Percentiles rank a stretch among this genome's conserved stretches.
Conservation (phyloP, 2,113 vertebrate species). For the Lepus europaeus region DNA sequence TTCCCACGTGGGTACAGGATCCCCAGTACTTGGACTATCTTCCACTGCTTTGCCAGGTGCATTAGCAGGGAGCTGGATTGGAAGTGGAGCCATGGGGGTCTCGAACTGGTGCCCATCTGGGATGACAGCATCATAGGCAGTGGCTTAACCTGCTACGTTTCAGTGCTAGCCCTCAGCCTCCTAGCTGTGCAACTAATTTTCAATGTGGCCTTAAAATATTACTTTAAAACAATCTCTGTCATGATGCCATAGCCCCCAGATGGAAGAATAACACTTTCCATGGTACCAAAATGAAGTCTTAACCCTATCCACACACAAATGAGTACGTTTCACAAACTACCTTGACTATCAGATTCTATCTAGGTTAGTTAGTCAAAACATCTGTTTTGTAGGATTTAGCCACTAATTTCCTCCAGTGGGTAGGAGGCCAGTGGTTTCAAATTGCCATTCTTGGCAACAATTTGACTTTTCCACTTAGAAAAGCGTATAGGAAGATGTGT, state of each 20-base stretch:
- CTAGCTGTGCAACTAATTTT: conserved; percentile 57
- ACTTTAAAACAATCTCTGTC: conserved; percentile 9
- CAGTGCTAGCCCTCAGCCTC: too few species aligned
- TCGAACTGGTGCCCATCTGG: too few species aligned
- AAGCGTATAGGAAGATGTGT: conserved; percentile 17
- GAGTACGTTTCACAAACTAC: not conserved
- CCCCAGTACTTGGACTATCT: too few species aligned
- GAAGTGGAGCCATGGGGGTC: too few species aligned
- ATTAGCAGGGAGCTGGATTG: too few species aligned
- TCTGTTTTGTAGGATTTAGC: not conserved
- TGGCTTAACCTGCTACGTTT: too few species aligned
- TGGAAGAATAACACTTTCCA: not conserved
- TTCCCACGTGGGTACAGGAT: too few species aligned
- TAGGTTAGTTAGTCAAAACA: not conserved
- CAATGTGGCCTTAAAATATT: conserved; percentile 14
- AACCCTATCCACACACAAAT: not conserved
- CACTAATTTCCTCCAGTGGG: not conserved
- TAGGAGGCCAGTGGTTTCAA: not conserved
- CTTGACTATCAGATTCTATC: not conserved
- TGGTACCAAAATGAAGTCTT: not conserved
- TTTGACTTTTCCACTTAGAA: conserved; percentile 36
- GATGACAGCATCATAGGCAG: too few species aligned
- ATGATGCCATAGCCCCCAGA: not conserved
- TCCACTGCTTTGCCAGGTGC: too few species aligned
- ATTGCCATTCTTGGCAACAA: not conserved